These are phyloP conservation scores for Scomberomorus guttatus DNA, from an alignment of 2,797 vertebrate species.

Conservation along the genomic window DNA sequence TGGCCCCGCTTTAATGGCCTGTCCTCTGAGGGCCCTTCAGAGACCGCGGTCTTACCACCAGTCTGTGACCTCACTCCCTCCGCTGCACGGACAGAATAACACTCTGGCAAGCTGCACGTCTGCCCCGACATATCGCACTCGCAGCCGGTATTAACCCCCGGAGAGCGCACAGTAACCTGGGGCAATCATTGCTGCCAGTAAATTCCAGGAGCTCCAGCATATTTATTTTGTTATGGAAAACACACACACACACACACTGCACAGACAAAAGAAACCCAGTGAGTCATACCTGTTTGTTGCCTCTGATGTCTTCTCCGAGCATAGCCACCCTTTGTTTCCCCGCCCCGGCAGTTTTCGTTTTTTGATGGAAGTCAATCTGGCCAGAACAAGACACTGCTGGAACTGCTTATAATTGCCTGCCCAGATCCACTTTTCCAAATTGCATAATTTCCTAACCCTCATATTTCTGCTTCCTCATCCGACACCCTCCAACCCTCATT, in stretches of 20 bases:
- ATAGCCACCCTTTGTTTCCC: slow-evolving; percentile 37
- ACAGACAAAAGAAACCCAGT: slow-evolving; percentile 29
- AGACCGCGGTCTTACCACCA: slow-evolving; percentile 58
- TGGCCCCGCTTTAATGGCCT: slow-evolving; percentile 73
- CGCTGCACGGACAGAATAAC: slow-evolving; percentile 52
- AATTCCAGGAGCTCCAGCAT: slow-evolving; percentile 47
- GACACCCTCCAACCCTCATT: slow-evolving; percentile 61
- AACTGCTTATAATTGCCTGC: slow-evolving; percentile 57
- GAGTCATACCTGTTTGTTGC: slow-evolving; percentile 45
- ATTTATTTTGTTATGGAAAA: slow-evolving; percentile 58
- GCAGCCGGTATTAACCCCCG: slow-evolving; percentile 67
- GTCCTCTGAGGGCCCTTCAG: slow-evolving; percentile 72
- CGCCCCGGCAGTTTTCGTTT: slow-evolving; percentile 30
- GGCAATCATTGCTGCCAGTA: slow-evolving; percentile 63
- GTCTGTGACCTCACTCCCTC: slow-evolving; percentile 70
- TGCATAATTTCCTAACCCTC: slow-evolving; percentile 54
- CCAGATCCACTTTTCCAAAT: slow-evolving; percentile 63
- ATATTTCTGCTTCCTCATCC: slow-evolving; percentile 51
- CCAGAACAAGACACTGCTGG: slow-evolving; percentile 28
- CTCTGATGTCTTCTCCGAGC: slow-evolving; percentile 28
- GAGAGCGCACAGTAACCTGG: slow-evolving; percentile 62
- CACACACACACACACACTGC: slow-evolving; percentile 23
- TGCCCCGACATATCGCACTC: slow-evolving; percentile 48
- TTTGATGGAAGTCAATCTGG: slow-evolving; percentile 34
- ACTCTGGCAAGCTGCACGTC: slow-evolving; percentile 38